Evolutionary conservation across 2,113 vertebrate genomes (phyloP), one percentile per base, ranked within the genome.

Genomic region (Prinia subflava): DNA sequence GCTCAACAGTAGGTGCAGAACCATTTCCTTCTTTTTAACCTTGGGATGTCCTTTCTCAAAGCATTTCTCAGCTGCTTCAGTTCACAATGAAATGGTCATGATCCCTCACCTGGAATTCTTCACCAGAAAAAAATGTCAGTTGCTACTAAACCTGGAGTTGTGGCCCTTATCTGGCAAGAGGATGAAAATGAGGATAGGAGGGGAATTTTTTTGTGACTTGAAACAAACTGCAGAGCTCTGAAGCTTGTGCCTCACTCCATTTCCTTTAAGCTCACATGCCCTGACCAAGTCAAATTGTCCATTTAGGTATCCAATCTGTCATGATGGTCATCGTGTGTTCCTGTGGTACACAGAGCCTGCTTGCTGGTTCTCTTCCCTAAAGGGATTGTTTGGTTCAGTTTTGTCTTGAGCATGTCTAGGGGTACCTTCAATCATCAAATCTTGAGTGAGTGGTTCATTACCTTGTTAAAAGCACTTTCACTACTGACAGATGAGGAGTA

Each of bases 261-360:
- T 62, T 84, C 18, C 14, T 16, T 60, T 65, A 30, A 57, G 46
- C 5, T 41, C 0, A 0, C 13, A 37, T 6, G 7, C 25, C 39
- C 42, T 95, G 24, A 56, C 24, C 15, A 71, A 60, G 5, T 4
- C 13, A 56, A 1, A 1, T 7, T 59, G 16, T 60, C 39, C 31
- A 5, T 70, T 70, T 70, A 63, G 35, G 62, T 7, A 47, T 19
- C 20, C 63, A 56, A 81, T 21, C 56, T 89, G 22, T 47, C 22
- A 28, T 10, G 5, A 62, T 49, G 14, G 22, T 82, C 28, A 59
- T 18, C 4, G 1, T 10, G 27, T 76, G 73, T 84, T 76, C 55
- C 30, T 65, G 59, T 46, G 55, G 78, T 25, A 50, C 33, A 28
- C 1, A 3, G 17, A 15, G 27, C 21, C 15, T 85, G 13, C 20